Conservation (phyloP, 2,888 invertebrate genomes). For the Agrotis puta region DNA sequence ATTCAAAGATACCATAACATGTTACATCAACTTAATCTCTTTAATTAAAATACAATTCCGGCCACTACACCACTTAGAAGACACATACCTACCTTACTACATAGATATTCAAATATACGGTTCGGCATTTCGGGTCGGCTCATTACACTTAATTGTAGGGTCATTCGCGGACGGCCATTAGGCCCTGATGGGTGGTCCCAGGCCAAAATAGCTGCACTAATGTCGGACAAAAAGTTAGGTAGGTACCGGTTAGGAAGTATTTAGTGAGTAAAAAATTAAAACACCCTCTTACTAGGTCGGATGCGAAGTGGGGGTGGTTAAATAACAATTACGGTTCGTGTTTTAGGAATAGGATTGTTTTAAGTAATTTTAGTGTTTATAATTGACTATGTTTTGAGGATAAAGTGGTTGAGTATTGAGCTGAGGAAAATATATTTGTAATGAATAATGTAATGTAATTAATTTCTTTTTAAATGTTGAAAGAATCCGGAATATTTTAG, state of each 20-base stretch:
- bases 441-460: too few species aligned
- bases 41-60: constrained; percentile 40
- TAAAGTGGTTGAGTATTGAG: neutral
- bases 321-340: constrained; percentile 56
- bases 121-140: constrained; percentile 79
- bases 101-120: constrained; percentile 77
- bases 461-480: too few species aligned
- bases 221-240: constrained; percentile 81
- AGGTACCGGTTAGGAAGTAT: constrained; percentile 70
- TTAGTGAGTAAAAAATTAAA: constrained; percentile 71
- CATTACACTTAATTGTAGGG: constrained; percentile 90
- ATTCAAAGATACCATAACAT: constrained; percentile 21
- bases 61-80: constrained; percentile 28
- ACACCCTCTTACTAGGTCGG: constrained; percentile 47
- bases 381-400: neutral
- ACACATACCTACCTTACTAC: constrained; percentile 27
- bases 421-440: neutral
- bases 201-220: constrained; percentile 81
- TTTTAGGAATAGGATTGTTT: constrained; percentile 12
- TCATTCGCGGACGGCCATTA: constrained; percentile 87
- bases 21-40: constrained; percentile 18
- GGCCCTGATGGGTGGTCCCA: constrained; percentile 81
- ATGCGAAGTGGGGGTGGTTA: constrained; percentile 22
- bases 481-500: too few species aligned
- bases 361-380: constrained; percentile 33